Base-by-base conservation (phyloP, 2,888 invertebrate species). In the Meliscaeva auricollis region DNA sequence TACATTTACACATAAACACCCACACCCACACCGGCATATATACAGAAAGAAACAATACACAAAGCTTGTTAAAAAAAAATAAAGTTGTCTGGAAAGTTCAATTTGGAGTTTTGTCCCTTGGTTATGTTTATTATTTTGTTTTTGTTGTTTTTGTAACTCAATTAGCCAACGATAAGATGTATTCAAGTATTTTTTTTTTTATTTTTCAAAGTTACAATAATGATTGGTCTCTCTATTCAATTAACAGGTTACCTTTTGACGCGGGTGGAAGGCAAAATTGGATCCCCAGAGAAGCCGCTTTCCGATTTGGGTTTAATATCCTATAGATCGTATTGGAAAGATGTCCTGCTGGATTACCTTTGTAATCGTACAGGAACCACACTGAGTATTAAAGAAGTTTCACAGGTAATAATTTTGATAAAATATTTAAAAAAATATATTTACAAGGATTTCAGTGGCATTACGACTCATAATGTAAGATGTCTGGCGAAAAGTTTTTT, bases 281-380 rank as follows among this genome's bases (percentile, higher is more conserved):
- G 99, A n/a, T 99, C 99, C 1, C 99, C 99, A 0, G 99, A 99
- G 92, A 98, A 99, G 89, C 99, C 99, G 0, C 94, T 99, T 46
- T 99, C 99, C 60, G 99, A 99, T 93, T 94, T 99, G 80, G 99
- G 99, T 13, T 94, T 99, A 73, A 97, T 99, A 90, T 98, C 98
- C 17, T 99, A 99, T 93, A 95, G 99, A 32, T 98, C 98, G 62
- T 99, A 99, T 93, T 99, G 99, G 99, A 98, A 98, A 92, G 98
- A 98, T 92, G 98, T 98, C 0, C 93, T 99, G 6, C 93, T 99
- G 74, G 96, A 97, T 90, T 96, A 98, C 90, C 94, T 99, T 75
- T 97, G 97, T 91, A 96, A 96, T 74, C 96, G 97, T 75, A 96
- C 96, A 13, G 98, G 97, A 70, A 96, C 96, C 66, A 96, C 98